Percentiles rank a stretch among this genome's conserved stretches.
These are phyloP conservation scores for Tigriopus japonicus DNA, from an alignment of 1,140 invertebrate species.

Conservation along the genomic window DNA sequence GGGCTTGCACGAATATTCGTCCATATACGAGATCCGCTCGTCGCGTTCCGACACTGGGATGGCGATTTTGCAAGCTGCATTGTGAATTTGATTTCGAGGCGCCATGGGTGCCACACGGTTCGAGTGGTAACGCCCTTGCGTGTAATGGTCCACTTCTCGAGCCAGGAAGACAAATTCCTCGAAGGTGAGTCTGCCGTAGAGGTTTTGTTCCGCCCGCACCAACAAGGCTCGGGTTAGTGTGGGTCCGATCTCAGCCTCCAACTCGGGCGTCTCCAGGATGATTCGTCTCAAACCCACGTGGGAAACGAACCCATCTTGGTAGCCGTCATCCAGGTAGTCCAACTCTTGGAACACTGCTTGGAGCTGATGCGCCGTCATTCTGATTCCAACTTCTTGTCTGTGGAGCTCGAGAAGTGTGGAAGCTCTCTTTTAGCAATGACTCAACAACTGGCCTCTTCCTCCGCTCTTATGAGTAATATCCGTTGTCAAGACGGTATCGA, in stretches of 20 bases:
- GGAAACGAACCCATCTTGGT: not conserved
- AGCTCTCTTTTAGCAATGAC: too few species aligned
- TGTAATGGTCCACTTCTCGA: not conserved
- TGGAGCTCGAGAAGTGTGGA: too few species aligned
- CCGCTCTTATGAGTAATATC: too few species aligned
- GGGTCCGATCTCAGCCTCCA: slow-evolving; percentile 9
- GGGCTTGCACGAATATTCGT: slow-evolving; percentile 64
- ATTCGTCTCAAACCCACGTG: slow-evolving; percentile 8
- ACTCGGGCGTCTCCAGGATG: slow-evolving; percentile 8
- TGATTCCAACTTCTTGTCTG: not conserved
- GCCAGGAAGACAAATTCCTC: not conserved
- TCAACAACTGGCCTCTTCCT: too few species aligned
- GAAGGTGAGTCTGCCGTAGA: slow-evolving; percentile 2
- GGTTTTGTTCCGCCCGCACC: slow-evolving; percentile 3
- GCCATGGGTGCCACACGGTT: not conserved
- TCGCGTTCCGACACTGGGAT: slow-evolving; percentile 39
- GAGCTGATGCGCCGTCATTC: slow-evolving; percentile 1
- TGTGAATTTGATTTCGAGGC: not conserved
- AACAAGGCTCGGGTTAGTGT: slow-evolving; percentile 2
- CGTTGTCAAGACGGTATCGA: too few species aligned
- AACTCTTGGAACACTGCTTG: slow-evolving; percentile 2
- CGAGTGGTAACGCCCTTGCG: not conserved
- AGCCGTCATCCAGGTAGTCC: slow-evolving; percentile 11
- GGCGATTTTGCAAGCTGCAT: slow-evolving; percentile 14
- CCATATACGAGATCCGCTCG: slow-evolving; percentile 41